Conservation (phyloP, 2,113 vertebrate genomes). For the Parotia lawesii region DNA sequence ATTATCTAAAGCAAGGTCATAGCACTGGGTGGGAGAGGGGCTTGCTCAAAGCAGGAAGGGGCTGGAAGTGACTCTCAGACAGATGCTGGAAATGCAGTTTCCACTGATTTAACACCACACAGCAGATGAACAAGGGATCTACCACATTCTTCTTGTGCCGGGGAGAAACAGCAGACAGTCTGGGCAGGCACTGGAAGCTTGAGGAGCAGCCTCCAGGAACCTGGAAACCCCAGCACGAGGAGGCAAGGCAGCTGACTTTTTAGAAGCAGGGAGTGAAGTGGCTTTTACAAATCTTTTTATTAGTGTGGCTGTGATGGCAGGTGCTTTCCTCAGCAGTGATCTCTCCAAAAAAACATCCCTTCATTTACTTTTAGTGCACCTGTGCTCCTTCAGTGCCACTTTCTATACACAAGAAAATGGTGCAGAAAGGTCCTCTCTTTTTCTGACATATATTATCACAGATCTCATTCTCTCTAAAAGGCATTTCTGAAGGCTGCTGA, state of each 20-base stretch:
- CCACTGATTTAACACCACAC: background rate
- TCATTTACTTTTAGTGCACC: background rate
- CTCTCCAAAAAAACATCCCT: background rate
- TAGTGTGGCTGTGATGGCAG: background rate
- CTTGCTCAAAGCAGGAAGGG: background rate
- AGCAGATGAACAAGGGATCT: background rate
- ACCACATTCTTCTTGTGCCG: rapidly evolving
- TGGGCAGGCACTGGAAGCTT: background rate
- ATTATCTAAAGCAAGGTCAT: background rate
- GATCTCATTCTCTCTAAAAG: background rate
- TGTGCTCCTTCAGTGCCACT: background rate
- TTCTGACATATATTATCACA: background rate
- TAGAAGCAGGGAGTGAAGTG: background rate
- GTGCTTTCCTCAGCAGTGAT: background rate
- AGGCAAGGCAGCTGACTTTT: background rate
- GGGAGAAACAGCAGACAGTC: background rate
- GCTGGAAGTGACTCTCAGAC: background rate
- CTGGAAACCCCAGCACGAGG: background rate
- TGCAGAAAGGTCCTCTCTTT: background rate
- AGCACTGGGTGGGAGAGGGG: background rate
- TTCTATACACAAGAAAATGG: background rate
- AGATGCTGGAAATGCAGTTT: background rate
- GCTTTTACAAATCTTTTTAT: background rate
- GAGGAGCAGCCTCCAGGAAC: background rate
- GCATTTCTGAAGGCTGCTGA: background rate